phyloP scores from a whole-genome alignment of 2,797 vertebrate species.

The Spatula versicolor region DNA sequence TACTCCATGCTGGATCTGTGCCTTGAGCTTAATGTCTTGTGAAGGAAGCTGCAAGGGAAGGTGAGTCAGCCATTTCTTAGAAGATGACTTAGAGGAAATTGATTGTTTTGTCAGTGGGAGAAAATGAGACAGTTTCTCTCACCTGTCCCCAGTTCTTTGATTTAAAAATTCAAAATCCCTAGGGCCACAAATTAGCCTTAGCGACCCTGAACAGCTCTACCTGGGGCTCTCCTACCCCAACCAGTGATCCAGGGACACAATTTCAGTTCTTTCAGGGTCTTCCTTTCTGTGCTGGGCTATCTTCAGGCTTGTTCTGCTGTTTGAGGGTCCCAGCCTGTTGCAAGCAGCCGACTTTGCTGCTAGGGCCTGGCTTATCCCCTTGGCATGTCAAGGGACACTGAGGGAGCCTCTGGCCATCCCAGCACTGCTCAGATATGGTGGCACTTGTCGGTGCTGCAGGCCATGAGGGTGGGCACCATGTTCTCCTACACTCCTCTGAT shows the following conservation, averaged over 20 bases:
- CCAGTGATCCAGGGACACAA: accelerated
- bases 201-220: neutral
- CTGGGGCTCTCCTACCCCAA: accelerated
- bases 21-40: neutral
- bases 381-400: accelerated
- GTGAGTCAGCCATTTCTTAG: neutral
- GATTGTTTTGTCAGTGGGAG: neutral
- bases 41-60: neutral
- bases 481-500: neutral
- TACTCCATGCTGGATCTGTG: neutral
- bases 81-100: neutral
- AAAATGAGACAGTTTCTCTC: neutral
- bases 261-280: accelerated
- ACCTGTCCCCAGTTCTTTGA: neutral
- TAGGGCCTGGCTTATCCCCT: accelerated
- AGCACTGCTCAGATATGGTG: neutral
- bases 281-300: accelerated
- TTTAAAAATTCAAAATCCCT: neutral
- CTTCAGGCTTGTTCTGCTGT: too few species aligned
- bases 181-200: neutral
- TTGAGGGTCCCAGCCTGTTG: accelerated
- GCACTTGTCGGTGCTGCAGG: neutral
- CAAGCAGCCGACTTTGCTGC: accelerated
- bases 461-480: accelerated
- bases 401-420: neutral